Evolutionary conservation across 2,888 invertebrate species (phyloP).

Genomic region (Erebia palarica): DNA sequence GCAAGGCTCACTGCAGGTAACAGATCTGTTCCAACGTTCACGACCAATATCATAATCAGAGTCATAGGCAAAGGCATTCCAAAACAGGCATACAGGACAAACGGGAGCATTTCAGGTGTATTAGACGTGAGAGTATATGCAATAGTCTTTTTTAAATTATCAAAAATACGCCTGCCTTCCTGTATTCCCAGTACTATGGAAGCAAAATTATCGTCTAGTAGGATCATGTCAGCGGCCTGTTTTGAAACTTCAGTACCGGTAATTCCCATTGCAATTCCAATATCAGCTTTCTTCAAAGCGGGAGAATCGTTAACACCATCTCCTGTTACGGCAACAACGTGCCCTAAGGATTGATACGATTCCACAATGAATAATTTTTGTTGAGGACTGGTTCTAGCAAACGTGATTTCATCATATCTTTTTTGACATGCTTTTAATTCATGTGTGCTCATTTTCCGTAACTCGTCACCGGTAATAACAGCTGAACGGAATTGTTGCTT

Average conservation of each 20-base stretch:
- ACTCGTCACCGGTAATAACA: conserved; percentile 77
- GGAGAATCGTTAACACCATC: conserved; percentile 95
- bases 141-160: conserved; percentile 93
- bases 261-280: conserved; percentile 91
- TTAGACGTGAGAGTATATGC: conserved; percentile 92
- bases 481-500: conserved; percentile 66
- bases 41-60: conserved; percentile 83
- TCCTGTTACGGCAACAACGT: conserved; percentile 93
- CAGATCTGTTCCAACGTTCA: conserved; percentile 91
- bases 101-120: conserved; percentile 92
- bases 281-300: conserved; percentile 92
- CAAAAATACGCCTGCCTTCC: conserved; percentile 91
- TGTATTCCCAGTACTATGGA: conserved; percentile 93
- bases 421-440: conserved; percentile 83
- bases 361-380: conserved; percentile 88
- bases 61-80: conserved; percentile 89
- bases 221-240: conserved; percentile 95
- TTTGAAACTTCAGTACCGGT: conserved; percentile 90
- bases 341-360: conserved; percentile 89
- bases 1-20: conserved; percentile 90
- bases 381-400: conserved; percentile 87
- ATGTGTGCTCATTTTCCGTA: conserved; percentile 79
- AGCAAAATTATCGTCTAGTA: conserved; percentile 93
- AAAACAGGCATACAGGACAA: conserved; percentile 87
- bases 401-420: conserved; percentile 87